Conservation (phyloP, 2,113 vertebrate genomes). For the Zootoca vivipara region DNA sequence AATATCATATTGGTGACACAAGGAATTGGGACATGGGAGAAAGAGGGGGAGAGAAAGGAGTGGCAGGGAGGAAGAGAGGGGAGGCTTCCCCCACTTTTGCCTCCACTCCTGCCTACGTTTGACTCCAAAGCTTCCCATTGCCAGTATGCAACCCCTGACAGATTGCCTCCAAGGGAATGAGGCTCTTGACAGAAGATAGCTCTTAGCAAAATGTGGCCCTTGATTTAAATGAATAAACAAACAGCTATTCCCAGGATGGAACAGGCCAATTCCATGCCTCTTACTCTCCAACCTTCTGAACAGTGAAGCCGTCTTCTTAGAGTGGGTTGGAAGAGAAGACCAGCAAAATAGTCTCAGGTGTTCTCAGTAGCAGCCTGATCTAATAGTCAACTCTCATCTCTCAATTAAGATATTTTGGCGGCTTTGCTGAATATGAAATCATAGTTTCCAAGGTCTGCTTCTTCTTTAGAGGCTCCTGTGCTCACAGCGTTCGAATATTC, state of each 20-base stretch:
- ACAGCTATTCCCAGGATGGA: neutral
- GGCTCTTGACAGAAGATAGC: too few relatives aligned
- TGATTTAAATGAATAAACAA: neutral
- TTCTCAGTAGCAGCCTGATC: neutral
- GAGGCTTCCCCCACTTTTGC: too few relatives aligned
- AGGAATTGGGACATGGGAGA: too few relatives aligned
- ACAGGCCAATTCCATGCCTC: neutral
- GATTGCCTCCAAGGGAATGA: too few relatives aligned
- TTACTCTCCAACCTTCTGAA: neutral
- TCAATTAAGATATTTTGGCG: slow-evolving; percentile 7
- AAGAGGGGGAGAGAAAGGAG: too few relatives aligned
- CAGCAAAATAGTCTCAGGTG: neutral
- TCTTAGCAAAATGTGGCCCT: too few relatives aligned
- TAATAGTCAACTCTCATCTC: neutral
- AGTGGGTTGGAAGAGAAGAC: neutral
- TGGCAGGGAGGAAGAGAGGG: too few relatives aligned
- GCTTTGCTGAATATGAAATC: neutral
- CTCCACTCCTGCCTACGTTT: too few relatives aligned
- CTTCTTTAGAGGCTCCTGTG: neutral
- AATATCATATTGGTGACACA: too few relatives aligned
- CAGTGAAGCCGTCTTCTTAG: neutral
- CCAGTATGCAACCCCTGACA: too few relatives aligned
- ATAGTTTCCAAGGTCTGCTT: neutral
- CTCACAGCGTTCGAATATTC: neutral
- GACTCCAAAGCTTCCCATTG: too few relatives aligned